Base-by-base conservation (phyloP, 1,140 invertebrate species). In the Macrostomum lignano region DNA sequence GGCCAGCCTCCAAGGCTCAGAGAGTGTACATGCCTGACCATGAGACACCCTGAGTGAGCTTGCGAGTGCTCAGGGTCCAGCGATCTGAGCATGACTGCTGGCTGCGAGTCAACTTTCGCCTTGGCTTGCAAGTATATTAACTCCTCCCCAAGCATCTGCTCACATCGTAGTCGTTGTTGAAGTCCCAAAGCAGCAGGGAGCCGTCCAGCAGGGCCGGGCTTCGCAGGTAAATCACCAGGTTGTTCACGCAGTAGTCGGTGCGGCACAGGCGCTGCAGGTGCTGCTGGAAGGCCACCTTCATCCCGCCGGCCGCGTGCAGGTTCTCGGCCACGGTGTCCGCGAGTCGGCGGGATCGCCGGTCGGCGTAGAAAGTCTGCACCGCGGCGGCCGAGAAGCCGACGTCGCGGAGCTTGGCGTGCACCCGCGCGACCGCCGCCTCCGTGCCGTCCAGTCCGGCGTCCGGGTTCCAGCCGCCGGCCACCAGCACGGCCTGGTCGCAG, bases 391-490 rank as follows among this genome's bases (percentile, higher is more conserved):
- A 47, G 40, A 65, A 66, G 20, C 64, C 63, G 43, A 58, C 52
- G 13, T 45, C 39, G 25, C 49, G 39, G 3, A 67, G 47, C 51
- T 61, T 54, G 11, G 48, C 39, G 33, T 61, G 54, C 29, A 65
- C 45, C 2, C 41, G 37, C 3, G 44, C 35, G 2, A 63, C n/a
- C 36, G 37, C 63, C 62, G 7, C 47, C 25, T 11, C 48, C 34
- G 22, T 53, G 48, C 9, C 47, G 31, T 2, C 42, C 9, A 49
- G 46, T 0, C 52, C 51, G 7, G 55, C 51, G 22, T 61, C 48
- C 10, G 58, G 38, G 40, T 63, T 65, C 64, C 63, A 66, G 5
- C 64, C 64, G 3, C 65, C 64, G 2, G 62, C 59, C 11, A 67
- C 17, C 7, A 67, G 26, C 1, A 67, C 54, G 3, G 62, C 65